Evolutionary conservation across 2,113 vertebrate genomes (phyloP), one percentile per base, ranked within the genome.

Genomic region (Sander vitreus): DNA sequence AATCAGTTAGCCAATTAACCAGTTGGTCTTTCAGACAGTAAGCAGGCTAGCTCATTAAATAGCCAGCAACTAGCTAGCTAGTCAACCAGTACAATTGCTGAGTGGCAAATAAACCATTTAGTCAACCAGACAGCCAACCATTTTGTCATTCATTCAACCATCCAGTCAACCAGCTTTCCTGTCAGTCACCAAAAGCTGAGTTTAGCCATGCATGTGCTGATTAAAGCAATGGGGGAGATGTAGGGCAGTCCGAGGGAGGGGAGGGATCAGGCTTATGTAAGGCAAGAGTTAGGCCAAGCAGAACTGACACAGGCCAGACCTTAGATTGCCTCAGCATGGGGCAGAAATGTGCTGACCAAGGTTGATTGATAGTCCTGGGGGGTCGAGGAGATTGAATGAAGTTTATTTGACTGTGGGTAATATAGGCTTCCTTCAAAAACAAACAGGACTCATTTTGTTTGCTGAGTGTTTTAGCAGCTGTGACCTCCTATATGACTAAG

Each of bases 401-500:
- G 91, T 91, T 89, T 88, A 88, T 91, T 93, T 94, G 89, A 87
- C 81, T 88, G 80, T 25, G 84, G 90, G 86, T 85, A 84, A 86
- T 88, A 85, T 87, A 89, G 81, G 71, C 76, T 90, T 87, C 77
- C 81, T 91, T 91, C 62, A 87, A 92, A 92, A 92, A 93, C 88
- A 93, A 93, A 92, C 91, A 83, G 67, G 55, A 43, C 81, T 85
- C 80, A 90, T 89, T 91, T 84, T 91, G 90, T 91, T 92, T 92
- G 62, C 86, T 77, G 80, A 69, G 74, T 94, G 91, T 93, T 93
- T 88, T 88, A 91, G 92, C 92, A 94, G 93, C 92, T 91, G 91
- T 90, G 91, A 92, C 89, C 89, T 79, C 66, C 72, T 65, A 86
- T 87, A 86, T 80, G 85, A 83, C 76, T 66, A 71, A 82, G 80